phyloP scores from a whole-genome alignment of 2,113 vertebrate species.

The Stomatorhinus ivindoensis region DNA sequence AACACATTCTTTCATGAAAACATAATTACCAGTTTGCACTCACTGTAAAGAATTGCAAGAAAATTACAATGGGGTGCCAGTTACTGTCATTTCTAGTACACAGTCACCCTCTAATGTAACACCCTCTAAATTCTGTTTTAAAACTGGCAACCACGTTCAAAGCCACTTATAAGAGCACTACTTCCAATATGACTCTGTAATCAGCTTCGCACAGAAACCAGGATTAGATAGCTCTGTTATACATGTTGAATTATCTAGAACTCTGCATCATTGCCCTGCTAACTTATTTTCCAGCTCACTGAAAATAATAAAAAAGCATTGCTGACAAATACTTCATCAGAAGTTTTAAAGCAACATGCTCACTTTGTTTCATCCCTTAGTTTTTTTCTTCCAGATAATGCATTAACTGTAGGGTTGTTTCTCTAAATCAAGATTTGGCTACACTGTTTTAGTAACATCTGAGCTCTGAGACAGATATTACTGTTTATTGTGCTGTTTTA shows the following conservation, averaged over 20 bases:
- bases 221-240: slow-evolving; percentile 49
- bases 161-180: slow-evolving; percentile 39
- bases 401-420: slow-evolving; percentile 30
- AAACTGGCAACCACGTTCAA: slow-evolving; percentile 32
- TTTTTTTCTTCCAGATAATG: slow-evolving; percentile 42
- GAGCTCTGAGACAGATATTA: slow-evolving; percentile 16
- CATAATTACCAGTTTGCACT: slow-evolving; percentile 10
- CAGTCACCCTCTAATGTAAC: slow-evolving; percentile 27
- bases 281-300: slow-evolving; percentile 67
- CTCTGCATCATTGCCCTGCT: slow-evolving; percentile 43
- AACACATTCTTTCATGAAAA: slow-evolving; percentile 19
- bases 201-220: slow-evolving; percentile 38
- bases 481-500: not conserved
- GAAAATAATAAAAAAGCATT: slow-evolving; percentile 49
- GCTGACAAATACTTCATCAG: slow-evolving; percentile 55
- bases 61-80: slow-evolving; percentile 32
- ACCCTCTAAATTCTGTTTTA: slow-evolving; percentile 28
- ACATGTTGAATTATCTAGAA: slow-evolving; percentile 47
- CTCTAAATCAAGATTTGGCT: slow-evolving; percentile 27
- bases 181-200: slow-evolving; percentile 32
- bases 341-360: slow-evolving; percentile 38
- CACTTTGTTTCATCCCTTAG: not conserved
- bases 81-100: slow-evolving; percentile 36
- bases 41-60: slow-evolving; percentile 8
- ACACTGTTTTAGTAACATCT: slow-evolving; percentile 27